Evolutionary conservation across 2,113 vertebrate species (phyloP), one percentile per base, ranked within the genome.

Genomic region (Neofelis nebulosa): DNA sequence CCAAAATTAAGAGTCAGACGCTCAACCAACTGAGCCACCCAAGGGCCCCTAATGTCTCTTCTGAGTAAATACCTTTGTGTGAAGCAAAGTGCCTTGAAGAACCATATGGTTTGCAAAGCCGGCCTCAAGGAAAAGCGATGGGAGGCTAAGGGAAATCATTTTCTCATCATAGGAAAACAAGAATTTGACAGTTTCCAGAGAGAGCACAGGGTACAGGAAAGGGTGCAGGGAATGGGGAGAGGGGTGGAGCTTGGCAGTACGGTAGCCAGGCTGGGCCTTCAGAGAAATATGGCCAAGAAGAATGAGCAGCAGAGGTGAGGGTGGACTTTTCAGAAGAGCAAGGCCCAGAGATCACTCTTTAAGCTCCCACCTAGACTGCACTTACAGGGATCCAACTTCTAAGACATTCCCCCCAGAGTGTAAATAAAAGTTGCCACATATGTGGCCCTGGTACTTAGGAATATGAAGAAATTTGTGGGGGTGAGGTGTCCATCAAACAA

Each of bases 61-160:
- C 41, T 36, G 85, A 91, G 78, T 11, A 92, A 55, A 66, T 45
- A 66, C 15, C 19, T 83, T 45, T 15, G n/a, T 38, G 41, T 45
- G n/a, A 92, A 55, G 25, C 55, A 63, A 89, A 92, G 83, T 69
- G 31, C 88, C 63, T 81, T 81, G 31, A 55, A 91, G 29, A 65
- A 18, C 3, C 25, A 36, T 14, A 2, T 33, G 57, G 21, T 85
- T 91, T 90, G 27, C 52, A 57, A 95, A 82, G 61, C 36, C 73
- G n/a, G 27, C 73, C 71, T 96, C 25, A 38, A 63, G 16, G 48
- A 91, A 92, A 25, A 95, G 27, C 78, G 25, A 57, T 25, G 57
- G 57, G 36, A 85, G 21, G 33, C 23, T 65, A 96, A 92, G 31
- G 2, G 55, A 93, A 96, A 69, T 81, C 38, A 36, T 80, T 55